phyloP scores from a whole-genome alignment of 64 coral and sea anemone genomes.

The Montipora sp. region DNA sequence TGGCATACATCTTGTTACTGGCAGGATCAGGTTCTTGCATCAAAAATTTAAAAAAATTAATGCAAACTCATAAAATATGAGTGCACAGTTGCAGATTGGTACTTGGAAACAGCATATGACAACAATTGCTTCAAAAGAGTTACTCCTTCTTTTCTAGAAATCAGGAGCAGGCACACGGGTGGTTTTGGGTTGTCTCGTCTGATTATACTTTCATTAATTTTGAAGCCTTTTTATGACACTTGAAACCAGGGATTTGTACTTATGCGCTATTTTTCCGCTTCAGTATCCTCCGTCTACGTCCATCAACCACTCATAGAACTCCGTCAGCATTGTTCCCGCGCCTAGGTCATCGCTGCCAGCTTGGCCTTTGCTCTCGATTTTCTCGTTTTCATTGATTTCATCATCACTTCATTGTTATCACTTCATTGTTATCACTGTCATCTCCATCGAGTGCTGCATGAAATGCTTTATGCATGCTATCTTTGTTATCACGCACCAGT shows the following conservation, averaged over 20 bases:
- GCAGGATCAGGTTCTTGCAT: conserved; percentile 42
- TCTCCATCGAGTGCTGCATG: conserved; percentile 50
- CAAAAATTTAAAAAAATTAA: conserved; percentile 53
- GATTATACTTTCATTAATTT: conserved; percentile 14
- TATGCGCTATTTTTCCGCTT: conserved; percentile 50
- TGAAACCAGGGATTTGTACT: neutral
- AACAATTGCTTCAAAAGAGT: conserved; percentile 46
- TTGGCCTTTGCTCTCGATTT: neutral
- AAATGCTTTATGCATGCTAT: conserved; percentile 18
- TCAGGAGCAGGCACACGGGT: conserved; percentile 39
- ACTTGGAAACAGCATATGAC: conserved; percentile 52
- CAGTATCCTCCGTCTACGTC: conserved; percentile 56
- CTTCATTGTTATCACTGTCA: neutral
- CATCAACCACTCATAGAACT: conserved; percentile 59
- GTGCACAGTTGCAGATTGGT: conserved; percentile 61
- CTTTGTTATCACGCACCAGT: conserved; percentile 23
- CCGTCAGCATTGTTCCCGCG: conserved; percentile 34
- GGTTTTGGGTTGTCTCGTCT: neutral
- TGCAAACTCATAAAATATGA: conserved; percentile 58
- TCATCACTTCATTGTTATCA: conserved; percentile 22
- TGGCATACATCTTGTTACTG: no score
- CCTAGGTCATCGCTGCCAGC: neutral
- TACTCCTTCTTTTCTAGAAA: conserved; percentile 61
- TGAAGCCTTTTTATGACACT: conserved; percentile 45
- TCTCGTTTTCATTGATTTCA: conserved; percentile 34